Percentiles rank a stretch among this genome's conserved stretches.
Evolutionary conservation across 2,113 vertebrate genomes (phyloP).

Genomic region (Nerophis lumbriciformis): DNA sequence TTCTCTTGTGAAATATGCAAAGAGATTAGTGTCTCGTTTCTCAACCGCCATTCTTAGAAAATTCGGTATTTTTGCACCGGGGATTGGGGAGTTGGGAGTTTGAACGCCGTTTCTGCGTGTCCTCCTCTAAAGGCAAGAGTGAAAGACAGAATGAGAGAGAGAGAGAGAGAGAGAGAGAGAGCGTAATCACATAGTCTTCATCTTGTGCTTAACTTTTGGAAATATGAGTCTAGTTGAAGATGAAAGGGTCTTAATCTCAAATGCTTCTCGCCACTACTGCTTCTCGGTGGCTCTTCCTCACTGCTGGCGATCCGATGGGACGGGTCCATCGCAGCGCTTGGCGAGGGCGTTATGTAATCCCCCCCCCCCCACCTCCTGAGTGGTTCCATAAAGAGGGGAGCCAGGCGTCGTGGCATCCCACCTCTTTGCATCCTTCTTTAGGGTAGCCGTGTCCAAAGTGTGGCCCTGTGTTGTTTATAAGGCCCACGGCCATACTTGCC

Average conservation of each 20-base stretch:
- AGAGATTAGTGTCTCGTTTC: slow-evolving; percentile 65
- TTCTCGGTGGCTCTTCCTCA: slow-evolving; percentile 44
- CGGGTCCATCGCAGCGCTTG: slow-evolving; percentile 55
- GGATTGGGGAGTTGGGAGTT: slow-evolving; percentile 67
- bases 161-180: slow-evolving; percentile 46
- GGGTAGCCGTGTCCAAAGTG: too few relatives aligned
- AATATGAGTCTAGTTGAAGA: slow-evolving; percentile 72
- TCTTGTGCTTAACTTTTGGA: slow-evolving; percentile 68
- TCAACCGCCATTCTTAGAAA: slow-evolving; percentile 74
- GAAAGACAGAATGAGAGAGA: slow-evolving; percentile 35
- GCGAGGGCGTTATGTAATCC: slow-evolving; percentile 70
- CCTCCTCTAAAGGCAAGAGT: slow-evolving; percentile 46
- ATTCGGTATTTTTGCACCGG: slow-evolving; percentile 62
- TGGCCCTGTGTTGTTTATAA: slow-evolving; percentile 24
- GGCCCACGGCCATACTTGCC: too few relatives aligned
- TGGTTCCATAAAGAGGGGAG: slow-evolving; percentile 61
- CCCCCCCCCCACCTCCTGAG: slow-evolving; percentile 19
- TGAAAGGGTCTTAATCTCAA: slow-evolving; percentile 74
- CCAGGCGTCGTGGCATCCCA: slow-evolving; percentile 42
- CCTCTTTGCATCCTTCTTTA: slow-evolving; percentile 30
- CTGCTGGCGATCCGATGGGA: slow-evolving; percentile 58
- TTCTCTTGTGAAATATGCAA: slow-evolving; percentile 49
- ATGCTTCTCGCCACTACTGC: slow-evolving; percentile 55
- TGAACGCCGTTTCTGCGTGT: slow-evolving; percentile 67
- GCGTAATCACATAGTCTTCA: slow-evolving; percentile 61